Base-by-base conservation (phyloP, 1,140 invertebrate species). In the Acromyrmex heyeri region DNA sequence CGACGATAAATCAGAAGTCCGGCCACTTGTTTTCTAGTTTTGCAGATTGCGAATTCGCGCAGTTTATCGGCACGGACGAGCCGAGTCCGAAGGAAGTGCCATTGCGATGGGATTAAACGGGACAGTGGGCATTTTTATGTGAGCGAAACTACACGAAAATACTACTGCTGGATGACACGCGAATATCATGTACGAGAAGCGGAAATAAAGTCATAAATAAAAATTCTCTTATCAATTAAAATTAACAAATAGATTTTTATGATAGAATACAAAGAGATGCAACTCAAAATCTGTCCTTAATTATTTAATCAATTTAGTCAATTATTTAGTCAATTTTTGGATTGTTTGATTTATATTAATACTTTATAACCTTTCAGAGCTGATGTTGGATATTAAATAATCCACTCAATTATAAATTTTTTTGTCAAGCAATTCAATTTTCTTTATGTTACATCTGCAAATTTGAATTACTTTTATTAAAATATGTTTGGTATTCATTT, bases 41-140 rank as follows among this genome's bases (percentile, higher is more conserved):
- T 77, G 73, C 90, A 91, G 91, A 92, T 93, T 93, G 88, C 89
- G 86, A 91, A 92, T 92, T 93, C 89, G 89, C 88, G 88, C 85
- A 69, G 88, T 81, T 83, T 90, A 90, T 87, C 77, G 85, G 53
- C 21, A 30, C 48, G 83, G 30, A 76, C 88, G 72, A 82, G 76
- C 53, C 53, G 70, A 12, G 86, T 82, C 55, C 88, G 64, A 78
- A 90, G 88, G 88, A 90, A 89, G 86, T 83, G 88, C 88, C 88
- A 77, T 48, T 27, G 64, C 57, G n/a, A 10, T 30, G 85, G 72
- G 81, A 90, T 90, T 90, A 89, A 90, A 90, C 78, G 85, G 57
- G 72, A 70, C 62, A 78, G 30, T 50, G 48, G 44, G 44, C 53
- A 76, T 83, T 87, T 88, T 72, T 82, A 76, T 67, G 69, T 48